Evolutionary conservation across 1,140 invertebrate species (phyloP).

Genomic region (Calliopsis andreniformis): DNA sequence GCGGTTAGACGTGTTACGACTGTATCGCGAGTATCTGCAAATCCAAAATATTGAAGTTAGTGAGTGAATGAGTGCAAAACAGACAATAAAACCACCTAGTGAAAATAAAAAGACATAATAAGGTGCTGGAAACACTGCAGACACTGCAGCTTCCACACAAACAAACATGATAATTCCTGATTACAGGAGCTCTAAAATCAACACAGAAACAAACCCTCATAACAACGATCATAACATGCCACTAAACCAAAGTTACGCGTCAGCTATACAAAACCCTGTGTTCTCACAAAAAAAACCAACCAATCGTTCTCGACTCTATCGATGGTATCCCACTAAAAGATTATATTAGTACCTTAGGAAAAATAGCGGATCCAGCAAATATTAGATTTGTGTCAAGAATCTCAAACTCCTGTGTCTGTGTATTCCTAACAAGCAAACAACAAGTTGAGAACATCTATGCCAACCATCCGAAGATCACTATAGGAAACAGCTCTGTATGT

Average conservation of each 20-base stretch:
- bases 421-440: slow-evolving; percentile 13
- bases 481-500: not conserved
- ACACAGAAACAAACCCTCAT: not conserved
- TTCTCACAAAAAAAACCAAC: slow-evolving; percentile 25
- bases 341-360: slow-evolving; percentile 4
- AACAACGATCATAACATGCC: not conserved
- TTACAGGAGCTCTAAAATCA: not conserved
- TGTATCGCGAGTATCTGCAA: too few relatives aligned
- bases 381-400: slow-evolving; percentile 24
- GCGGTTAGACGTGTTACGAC: too few relatives aligned
- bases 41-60: too few relatives aligned
- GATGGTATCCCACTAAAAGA: slow-evolving; percentile 6
- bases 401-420: slow-evolving; percentile 19
- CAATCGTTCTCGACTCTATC: slow-evolving; percentile 16
- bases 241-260: slow-evolving; percentile 2
- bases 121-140: too few relatives aligned
- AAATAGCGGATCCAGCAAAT: slow-evolving; percentile 1
- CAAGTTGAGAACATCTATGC: slow-evolving; percentile 5
- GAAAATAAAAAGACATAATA: too few relatives aligned
- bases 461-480: not conserved
- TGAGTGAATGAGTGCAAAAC: too few relatives aligned
- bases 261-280: not conserved
- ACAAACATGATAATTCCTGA: not conserved
- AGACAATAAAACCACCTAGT: too few relatives aligned
- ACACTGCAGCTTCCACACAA: too few relatives aligned